phyloP scores from a whole-genome alignment of 2,797 vertebrate species.

The Helicolenus hilgendorfi region DNA sequence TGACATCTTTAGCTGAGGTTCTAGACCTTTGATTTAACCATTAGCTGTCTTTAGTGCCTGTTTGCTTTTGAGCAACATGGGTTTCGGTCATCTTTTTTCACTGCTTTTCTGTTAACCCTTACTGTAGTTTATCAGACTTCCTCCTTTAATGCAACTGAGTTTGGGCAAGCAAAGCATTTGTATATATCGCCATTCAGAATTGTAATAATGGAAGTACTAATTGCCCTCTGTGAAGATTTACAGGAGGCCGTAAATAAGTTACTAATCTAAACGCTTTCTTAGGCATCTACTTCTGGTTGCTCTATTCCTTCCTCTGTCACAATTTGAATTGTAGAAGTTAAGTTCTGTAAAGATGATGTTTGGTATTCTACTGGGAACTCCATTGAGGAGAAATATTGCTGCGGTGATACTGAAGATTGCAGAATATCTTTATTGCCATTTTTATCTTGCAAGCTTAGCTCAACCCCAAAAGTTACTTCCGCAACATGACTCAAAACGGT shows the following conservation, averaged over 20 bases:
- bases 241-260: background rate
- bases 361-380: background rate
- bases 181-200: background rate
- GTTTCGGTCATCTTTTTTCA: background rate
- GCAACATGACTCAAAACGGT: background rate
- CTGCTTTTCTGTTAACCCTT: background rate
- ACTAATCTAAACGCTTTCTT: background rate
- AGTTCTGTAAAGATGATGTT: background rate
- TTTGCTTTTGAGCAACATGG: background rate
- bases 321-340: background rate
- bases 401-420: background rate
- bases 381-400: accelerated
- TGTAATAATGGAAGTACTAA: background rate
- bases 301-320: background rate
- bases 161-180: background rate
- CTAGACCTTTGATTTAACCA: background rate
- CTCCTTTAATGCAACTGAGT: background rate
- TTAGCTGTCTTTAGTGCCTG: background rate
- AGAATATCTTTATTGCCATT: no score
- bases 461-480: constrained; percentile 13
- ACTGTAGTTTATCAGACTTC: background rate
- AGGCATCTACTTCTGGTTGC: background rate
- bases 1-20: background rate
- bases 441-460: background rate
- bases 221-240: background rate